phyloP scores from a whole-genome alignment of 2,797 vertebrate genomes.

The Philypnodon macrostomus region DNA sequence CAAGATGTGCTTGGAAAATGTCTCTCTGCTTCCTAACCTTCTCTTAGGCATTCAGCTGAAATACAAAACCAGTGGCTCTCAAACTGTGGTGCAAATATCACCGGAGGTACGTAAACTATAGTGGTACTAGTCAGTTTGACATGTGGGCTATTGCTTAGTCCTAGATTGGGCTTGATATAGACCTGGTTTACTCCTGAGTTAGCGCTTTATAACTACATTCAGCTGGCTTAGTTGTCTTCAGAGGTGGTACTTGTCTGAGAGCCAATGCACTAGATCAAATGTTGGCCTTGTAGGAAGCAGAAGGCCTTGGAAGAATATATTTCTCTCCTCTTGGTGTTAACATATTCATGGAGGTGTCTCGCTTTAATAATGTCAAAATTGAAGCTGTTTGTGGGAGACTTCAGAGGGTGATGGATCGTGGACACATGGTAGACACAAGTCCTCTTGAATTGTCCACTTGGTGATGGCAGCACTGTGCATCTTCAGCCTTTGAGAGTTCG shows the following conservation, averaged over 20 bases:
- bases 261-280: constrained; percentile 15
- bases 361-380: constrained; percentile 45
- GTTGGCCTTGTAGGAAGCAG: constrained; percentile 15
- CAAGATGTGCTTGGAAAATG: not conserved
- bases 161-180: too few species aligned
- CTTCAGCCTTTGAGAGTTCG: constrained; percentile 17
- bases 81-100: too few species aligned
- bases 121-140: too few species aligned
- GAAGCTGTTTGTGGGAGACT: constrained; percentile 45
- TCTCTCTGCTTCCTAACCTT: not conserved
- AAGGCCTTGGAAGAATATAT: too few species aligned
- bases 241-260: not conserved
- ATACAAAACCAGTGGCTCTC: not conserved
- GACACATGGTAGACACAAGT: constrained; percentile 30
- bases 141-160: too few species aligned
- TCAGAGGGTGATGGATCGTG: constrained; percentile 40
- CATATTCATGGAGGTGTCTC: constrained; percentile 50
- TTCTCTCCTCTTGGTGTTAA: constrained; percentile 33
- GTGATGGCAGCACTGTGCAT: constrained; percentile 36
- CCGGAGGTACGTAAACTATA: too few species aligned
- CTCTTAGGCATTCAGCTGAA: too few species aligned
- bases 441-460: constrained; percentile 19
- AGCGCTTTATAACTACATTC: too few species aligned
- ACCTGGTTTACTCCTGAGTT: too few species aligned
- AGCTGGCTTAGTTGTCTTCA: too few species aligned